Base-by-base conservation (phyloP, 2,888 invertebrate genomes). In the Eudemis profundana region DNA sequence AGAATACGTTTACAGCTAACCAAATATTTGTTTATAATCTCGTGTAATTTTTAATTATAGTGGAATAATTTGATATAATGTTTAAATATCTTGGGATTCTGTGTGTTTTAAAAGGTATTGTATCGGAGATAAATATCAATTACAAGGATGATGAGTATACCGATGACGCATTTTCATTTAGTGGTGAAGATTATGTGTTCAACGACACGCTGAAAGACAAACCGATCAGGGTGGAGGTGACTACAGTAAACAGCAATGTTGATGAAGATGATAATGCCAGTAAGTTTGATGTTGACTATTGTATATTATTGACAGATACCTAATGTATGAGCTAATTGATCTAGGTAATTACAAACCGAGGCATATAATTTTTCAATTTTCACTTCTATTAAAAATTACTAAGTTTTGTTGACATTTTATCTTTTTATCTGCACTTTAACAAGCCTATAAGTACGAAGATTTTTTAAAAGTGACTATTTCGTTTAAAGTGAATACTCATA, bases 11-110 rank as follows among this genome's bases (percentile, higher is more conserved):
- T 15, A 27, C 5, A 15, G 8, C 19, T 14, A 19, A 44, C 7
- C 46, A 54, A 62, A 54, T 62, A 62, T 62, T 54, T 19, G 29
- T 4, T 33, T 4, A 36, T 23, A 19, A 15, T 50, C 8, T 57
- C 2, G 29, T 5, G 42, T 27, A 46, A 57, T 29, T 42, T 61
- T 14, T 40, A 49, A 27, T 3, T 23, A 10, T 1, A 8, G 14
- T 33, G 40, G 29, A 40, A 23, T 19, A 33, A 4, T 17, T 17
- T 40, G 38, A 14, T 14, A 21, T 23, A 44, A 62, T 62, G 61
- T 36, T 54, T 27, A 47, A n/a, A 38, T 15, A 15, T 36, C 19
- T 53, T 4, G 36, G 36, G 10, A 42, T 57, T 12, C 21, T 57
- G 8, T 29, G 57, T 3, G 4, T 44, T 0, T 8, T 56, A 4